Base-by-base conservation (phyloP, 2,888 invertebrate species). In the Xanthia icteritia region DNA sequence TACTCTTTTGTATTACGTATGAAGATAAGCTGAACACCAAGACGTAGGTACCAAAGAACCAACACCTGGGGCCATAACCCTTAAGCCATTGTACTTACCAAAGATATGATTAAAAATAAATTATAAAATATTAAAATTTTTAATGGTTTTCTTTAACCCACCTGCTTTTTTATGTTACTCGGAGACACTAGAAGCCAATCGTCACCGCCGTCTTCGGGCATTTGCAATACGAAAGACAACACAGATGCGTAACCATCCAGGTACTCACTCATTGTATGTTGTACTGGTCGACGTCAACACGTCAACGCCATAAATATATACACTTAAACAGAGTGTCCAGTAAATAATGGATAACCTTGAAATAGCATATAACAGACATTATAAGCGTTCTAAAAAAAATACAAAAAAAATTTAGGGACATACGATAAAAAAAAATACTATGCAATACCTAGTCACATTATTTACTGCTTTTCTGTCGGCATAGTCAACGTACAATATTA, bases 81-180 rank as follows among this genome's bases (percentile, higher is more conserved):
- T 87, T 83, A 92, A 92, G 93, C 95, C 94, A 94, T 94, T 96
- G 95, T 94, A 95, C 95, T 95, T 95, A 96, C 96, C 96, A 96
- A 96, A 96, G 96, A 96, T 95, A 94, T 92, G 91, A 91, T 82
- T 86, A 86, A 92, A 92, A 92, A 90, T 92, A 92, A 94, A 93
- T 89, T 90, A 86, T 86, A 90, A 94, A 93, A 93, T 91, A 90
- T 92, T 93, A 84, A 81, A 88, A 91, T 86, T 15, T 81, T 78
- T 48, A 1, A 51, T 77, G 36, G 58, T 84, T 84, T 88, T 83
- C 87, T 90, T 91, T 71, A 81, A 79, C 63, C 20, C 17, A 66
- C 3, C 20, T 36, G 8, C 70, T 23, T 42, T 63, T 51, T n/a
- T 23, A 48, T 23, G 9, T 15, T 56, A 27, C 13, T 56, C 15